phyloP scores from a whole-genome alignment of 2,888 invertebrate genomes.

The Dusona sp. region DNA sequence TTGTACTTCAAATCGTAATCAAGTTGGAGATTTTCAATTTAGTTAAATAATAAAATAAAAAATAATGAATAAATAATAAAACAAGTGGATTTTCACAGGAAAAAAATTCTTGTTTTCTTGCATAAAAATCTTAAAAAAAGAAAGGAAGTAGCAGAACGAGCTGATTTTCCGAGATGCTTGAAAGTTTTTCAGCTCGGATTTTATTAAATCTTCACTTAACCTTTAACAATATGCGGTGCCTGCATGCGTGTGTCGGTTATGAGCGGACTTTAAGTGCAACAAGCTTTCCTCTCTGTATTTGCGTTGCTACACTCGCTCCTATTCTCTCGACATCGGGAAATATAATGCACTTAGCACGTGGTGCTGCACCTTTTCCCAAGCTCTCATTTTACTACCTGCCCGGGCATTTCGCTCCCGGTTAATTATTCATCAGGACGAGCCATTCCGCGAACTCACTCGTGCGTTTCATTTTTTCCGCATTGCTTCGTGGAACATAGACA shows the following conservation, averaged over 20 bases:
- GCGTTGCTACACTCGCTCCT: conserved; percentile 2
- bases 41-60: background rate
- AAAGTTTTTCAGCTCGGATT: conserved; percentile 3
- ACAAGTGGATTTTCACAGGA: background rate
- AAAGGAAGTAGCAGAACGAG: background rate
- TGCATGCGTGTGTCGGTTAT: conserved; percentile 17
- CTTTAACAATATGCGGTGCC: background rate
- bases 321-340: conserved; percentile 30
- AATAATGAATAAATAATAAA: background rate
- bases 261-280: conserved; percentile 18
- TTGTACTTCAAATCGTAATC: background rate
- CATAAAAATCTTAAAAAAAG: background rate
- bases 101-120: background rate
- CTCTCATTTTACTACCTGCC: conserved; percentile 13
- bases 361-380: conserved; percentile 33
- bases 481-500: background rate
- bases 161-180: background rate
- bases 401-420: conserved; percentile 38
- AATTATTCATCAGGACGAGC: conserved; percentile 50
- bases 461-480: background rate
- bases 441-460: background rate
- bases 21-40: no score
- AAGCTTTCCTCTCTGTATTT: conserved; percentile 8
- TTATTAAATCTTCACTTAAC: conserved; percentile 48
- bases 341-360: conserved; percentile 53